Evolutionary conservation across 2,888 invertebrate species (phyloP).

Genomic region (Dicyrtomina minuta): DNA sequence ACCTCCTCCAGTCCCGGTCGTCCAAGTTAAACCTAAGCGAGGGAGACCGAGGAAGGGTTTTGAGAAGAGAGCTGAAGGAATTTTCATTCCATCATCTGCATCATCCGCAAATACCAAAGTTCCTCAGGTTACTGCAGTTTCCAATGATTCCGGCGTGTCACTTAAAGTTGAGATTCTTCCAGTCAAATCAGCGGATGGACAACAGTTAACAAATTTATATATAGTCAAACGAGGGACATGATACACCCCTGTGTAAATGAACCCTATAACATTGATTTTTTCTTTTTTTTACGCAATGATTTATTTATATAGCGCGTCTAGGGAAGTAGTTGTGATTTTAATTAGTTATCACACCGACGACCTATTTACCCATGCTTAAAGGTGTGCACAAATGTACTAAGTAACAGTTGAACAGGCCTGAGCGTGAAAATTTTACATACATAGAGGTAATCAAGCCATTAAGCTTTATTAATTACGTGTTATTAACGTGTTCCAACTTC

Average conservation of each 20-base stretch:
- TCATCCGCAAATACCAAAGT: conserved; percentile 18
- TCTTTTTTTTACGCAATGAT: too few relatives aligned
- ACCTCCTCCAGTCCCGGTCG: conserved; percentile 20
- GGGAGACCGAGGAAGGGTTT: conserved; percentile 50
- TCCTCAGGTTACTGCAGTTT: conserved; percentile 25
- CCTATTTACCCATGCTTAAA: too few relatives aligned
- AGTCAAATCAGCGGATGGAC: conserved; percentile 11
- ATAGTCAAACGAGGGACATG: conserved; percentile 14
- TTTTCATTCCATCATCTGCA: neutral
- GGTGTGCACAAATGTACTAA: too few relatives aligned
- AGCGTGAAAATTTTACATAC: too few relatives aligned
- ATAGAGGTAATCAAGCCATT: too few relatives aligned
- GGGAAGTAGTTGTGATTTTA: too few relatives aligned
- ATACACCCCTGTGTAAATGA: too few relatives aligned
- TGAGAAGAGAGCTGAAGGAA: conserved; percentile 39
- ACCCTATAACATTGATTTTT: neutral
- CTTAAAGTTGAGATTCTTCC: conserved; percentile 36
- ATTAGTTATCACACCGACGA: too few relatives aligned
- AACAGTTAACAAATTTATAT: conserved; percentile 15
- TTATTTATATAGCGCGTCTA: too few relatives aligned
- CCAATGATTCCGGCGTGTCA: conserved; percentile 2
- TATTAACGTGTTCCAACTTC: too few relatives aligned
- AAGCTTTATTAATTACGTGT: too few relatives aligned
- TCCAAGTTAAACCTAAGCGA: conserved; percentile 37
- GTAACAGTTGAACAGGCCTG: too few relatives aligned